phyloP scores from a whole-genome alignment of 2,888 invertebrate genomes.

The Carpatolechia fugitivella region DNA sequence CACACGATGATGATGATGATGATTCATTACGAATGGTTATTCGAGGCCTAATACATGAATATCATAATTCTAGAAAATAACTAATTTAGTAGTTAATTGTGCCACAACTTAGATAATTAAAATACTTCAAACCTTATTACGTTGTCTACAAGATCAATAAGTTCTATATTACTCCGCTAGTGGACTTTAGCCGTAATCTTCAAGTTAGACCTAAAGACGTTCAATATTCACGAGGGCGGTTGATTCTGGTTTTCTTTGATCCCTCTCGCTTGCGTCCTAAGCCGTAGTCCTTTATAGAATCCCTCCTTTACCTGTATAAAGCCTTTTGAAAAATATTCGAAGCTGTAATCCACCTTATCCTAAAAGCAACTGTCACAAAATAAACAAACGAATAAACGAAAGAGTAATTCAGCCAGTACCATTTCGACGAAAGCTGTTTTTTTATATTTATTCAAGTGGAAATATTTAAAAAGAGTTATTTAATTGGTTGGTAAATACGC shows the following conservation, averaged over 20 bases:
- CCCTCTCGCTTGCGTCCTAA: slow-evolving; percentile 9
- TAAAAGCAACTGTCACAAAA: slow-evolving; percentile 10
- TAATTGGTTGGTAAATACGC: too few relatives aligned
- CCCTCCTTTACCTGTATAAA: slow-evolving; percentile 14
- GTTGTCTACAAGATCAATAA: slow-evolving; percentile 1
- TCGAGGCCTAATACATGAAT: too few relatives aligned
- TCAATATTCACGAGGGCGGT: slow-evolving; percentile 13
- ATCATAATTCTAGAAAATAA: too few relatives aligned
- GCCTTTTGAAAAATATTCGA: background rate
- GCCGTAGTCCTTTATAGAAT: slow-evolving; percentile 7
- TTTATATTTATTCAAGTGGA: too few relatives aligned
- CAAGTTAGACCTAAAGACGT: slow-evolving; percentile 9
- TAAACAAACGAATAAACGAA: background rate
- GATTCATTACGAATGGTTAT: too few relatives aligned
- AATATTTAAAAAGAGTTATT: too few relatives aligned
- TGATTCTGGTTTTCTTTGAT: slow-evolving; percentile 18
- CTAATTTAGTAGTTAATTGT: background rate
- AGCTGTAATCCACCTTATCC: slow-evolving; percentile 4
- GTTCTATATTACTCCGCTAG: slow-evolving; percentile 4
- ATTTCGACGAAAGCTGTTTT: background rate
- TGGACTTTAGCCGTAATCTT: slow-evolving; percentile 8
- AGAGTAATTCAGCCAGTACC: background rate
- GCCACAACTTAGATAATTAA: background rate
- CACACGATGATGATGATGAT: too few relatives aligned
- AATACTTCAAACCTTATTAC: background rate